Evolutionary conservation across 2,888 invertebrate genomes (phyloP), one percentile per base, ranked within the genome.

Genomic region (Campopleginae sp.): DNA sequence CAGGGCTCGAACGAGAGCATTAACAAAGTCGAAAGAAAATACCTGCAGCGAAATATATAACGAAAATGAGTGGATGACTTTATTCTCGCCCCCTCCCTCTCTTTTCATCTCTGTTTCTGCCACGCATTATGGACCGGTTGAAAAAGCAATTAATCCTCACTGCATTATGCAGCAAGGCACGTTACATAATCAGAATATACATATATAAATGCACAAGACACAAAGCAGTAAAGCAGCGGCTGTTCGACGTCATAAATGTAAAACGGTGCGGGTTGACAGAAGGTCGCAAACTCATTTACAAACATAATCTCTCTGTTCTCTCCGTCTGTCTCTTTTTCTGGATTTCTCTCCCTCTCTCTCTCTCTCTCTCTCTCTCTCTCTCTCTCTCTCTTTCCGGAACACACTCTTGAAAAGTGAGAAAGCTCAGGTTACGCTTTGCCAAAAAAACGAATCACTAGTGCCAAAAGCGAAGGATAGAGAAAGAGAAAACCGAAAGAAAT

Each of bases 61-160:
- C 33, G n/a, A 61, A 68, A 78, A 78, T 19, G 44, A 63, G 63
- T 79, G 2, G n/a, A 38, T 48, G 63, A 42, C 31, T 61, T 46
- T 27, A 10, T 38, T 51, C 19, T 27, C 65, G 44, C 33, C 6
- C 33, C 0, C 38, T 38, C 38, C 0, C 6, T 38, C 38, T 38
- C 7, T 38, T 10, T 7, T 17, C 19, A 33, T 48, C 61, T 48
- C 75, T 76, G 27, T 58, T 72, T 80, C n/a, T 68, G 51, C 44
- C 65, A 27, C 72, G 51, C 42, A 70, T 46, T 72, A 46, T 54
- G 38, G 65, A 63, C 38, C 19, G 42, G 17, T 48, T n/a, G 51
- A 51, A 68, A 84, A 84, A 84, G 86, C 86, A 86, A 86, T 86
- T 84, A 86, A 86, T 82, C 65, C 70, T 46, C 68, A 72, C 72